phyloP scores from a whole-genome alignment of 2,797 vertebrate genomes.

The Chrysocyon brachyurus region DNA sequence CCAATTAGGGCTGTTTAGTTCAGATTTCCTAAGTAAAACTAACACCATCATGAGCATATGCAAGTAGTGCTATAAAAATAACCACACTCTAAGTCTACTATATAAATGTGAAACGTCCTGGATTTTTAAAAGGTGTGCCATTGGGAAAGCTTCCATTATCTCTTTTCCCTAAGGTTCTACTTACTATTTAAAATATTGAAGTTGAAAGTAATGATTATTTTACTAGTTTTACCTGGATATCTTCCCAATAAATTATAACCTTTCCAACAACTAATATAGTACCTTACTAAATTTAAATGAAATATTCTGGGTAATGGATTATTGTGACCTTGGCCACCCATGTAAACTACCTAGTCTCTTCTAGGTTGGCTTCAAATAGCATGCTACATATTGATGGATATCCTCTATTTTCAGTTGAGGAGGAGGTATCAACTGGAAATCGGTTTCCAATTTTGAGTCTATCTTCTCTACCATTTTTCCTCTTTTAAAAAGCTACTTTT shows the following conservation, averaged over 20 bases:
- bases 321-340: neutral
- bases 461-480: neutral
- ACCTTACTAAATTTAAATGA: neutral
- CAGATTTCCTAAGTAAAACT: neutral
- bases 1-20: neutral
- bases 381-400: neutral
- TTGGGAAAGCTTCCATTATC: neutral
- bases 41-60: neutral
- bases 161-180: neutral
- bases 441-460: neutral
- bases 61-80: neutral
- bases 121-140: neutral
- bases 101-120: neutral
- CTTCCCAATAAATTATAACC: neutral
- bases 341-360: neutral
- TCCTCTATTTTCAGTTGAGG: neutral
- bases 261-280: neutral
- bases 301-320: neutral
- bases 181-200: conserved; percentile 3
- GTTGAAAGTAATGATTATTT: neutral
- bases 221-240: neutral
- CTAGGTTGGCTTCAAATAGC: neutral
- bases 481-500: neutral
- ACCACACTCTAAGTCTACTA: neutral
- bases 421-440: neutral